phyloP scores from a whole-genome alignment of 2,797 vertebrate genomes.

The Girardinus metallicus region DNA sequence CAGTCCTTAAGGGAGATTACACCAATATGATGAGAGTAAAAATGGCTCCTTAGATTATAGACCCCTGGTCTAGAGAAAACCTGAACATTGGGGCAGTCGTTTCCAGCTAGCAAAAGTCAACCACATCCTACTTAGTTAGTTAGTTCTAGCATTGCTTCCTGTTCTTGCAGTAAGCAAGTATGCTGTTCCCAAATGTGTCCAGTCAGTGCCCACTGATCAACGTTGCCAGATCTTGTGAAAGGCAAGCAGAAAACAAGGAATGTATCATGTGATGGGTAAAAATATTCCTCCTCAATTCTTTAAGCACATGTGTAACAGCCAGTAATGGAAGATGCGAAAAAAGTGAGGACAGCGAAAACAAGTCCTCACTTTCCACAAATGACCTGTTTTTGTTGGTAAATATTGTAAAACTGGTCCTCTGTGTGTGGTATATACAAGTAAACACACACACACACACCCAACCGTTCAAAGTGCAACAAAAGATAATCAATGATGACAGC shows the following conservation, averaged over 20 bases:
- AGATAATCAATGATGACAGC: constrained; percentile 47
- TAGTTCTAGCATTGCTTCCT: not conserved
- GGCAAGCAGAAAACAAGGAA: not conserved
- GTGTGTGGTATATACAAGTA: not conserved
- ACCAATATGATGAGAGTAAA: not conserved
- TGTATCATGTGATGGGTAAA: not conserved
- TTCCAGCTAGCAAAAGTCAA: not conserved
- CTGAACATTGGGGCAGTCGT: not conserved
- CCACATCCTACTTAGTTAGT: not conserved
- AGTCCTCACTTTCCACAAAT: too few relatives aligned
- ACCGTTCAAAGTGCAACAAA: constrained; percentile 24
- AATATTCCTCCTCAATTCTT: constrained; percentile 3
- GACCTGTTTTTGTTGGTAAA: not conserved
- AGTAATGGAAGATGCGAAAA: not conserved
- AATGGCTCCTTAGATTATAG: not conserved
- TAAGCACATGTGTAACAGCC: not conserved
- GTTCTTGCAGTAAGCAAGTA: not conserved
- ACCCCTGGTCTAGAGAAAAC: not conserved
- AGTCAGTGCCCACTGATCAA: not conserved
- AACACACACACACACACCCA: constrained; percentile 22
- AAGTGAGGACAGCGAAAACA: too few relatives aligned
- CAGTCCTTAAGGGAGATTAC: not conserved
- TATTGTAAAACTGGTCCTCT: not conserved
- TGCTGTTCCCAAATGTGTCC: not conserved
- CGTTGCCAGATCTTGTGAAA: not conserved